These are phyloP conservation scores for Melinaea marsaeus DNA, from an alignment of 2,888 invertebrate genomes.

Conservation along the genomic window DNA sequence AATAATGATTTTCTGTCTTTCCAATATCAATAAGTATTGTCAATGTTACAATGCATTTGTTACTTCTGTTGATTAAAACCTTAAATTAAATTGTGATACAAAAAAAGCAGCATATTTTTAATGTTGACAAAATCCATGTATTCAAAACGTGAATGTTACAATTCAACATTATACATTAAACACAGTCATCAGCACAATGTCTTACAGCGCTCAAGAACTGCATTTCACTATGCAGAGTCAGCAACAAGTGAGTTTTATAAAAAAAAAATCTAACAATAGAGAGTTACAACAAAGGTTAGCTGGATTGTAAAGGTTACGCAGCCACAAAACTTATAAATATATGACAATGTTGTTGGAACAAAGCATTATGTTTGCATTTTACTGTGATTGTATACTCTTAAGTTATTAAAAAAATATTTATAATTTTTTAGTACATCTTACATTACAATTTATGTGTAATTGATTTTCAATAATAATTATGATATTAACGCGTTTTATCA, in stretches of 20 bases:
- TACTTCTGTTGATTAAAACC: background rate
- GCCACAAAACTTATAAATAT: background rate
- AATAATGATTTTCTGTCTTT: no score
- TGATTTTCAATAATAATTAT: no score
- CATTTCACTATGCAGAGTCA: background rate
- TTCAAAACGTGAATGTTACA: background rate
- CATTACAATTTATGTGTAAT: no score
- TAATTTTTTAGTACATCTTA: no score
- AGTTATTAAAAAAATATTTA: no score
- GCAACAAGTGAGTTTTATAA: slow-evolving; percentile 1
- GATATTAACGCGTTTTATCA: no score
- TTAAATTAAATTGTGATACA: no score
- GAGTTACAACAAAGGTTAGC: slow-evolving; percentile 3
- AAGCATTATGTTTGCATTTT: background rate
- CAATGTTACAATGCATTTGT: background rate
- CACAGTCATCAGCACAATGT: background rate
- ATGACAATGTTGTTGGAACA: background rate
- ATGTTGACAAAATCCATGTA: background rate
- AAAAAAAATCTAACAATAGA: background rate
- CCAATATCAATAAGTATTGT: background rate
- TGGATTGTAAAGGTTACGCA: background rate
- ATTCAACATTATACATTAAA: background rate
- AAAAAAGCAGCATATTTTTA: no score
- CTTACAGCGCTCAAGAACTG: background rate
- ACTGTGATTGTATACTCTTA: no score